A percentile compares a stretch with the other conserved stretches of the same genome.
Conservation (phyloP, 1,140 invertebrate species). For the Drosophila funebris region DNA sequence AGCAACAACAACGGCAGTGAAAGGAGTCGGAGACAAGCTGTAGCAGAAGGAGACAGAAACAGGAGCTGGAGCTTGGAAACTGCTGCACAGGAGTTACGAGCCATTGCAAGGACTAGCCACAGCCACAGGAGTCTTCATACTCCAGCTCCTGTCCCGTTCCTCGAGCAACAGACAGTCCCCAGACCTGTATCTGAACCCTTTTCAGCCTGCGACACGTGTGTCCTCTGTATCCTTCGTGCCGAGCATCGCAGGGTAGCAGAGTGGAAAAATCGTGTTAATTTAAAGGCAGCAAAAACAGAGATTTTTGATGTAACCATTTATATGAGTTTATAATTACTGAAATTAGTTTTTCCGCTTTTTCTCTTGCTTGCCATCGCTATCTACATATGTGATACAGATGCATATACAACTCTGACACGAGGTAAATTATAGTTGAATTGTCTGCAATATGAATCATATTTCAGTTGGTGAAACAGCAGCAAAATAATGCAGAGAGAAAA, state of each 20-base stretch:
- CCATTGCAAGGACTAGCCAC: constrained; percentile 31
- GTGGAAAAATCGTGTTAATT: constrained; percentile 79
- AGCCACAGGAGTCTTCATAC: neutral
- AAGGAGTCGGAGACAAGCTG: constrained; percentile 26
- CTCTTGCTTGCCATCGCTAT: neutral
- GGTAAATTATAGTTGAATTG: neutral
- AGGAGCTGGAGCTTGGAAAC: constrained; percentile 20
- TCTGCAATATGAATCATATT: constrained; percentile 37
- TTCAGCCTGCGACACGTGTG: constrained; percentile 33
- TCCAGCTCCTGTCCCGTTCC: neutral
- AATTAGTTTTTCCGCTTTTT: constrained; percentile 69
- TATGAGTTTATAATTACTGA: constrained; percentile 83
- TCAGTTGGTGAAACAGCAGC: neutral
- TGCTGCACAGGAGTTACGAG: constrained; percentile 45
- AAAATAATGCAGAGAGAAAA: neutral
- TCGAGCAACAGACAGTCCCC: constrained; percentile 11
- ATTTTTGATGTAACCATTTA: constrained; percentile 71
- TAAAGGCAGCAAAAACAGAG: constrained; percentile 53
- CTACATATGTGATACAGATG: neutral
- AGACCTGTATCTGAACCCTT: constrained; percentile 36
- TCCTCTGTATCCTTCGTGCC: constrained; percentile 23
- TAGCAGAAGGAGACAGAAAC: neutral
- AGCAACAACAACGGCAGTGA: constrained; percentile 25
- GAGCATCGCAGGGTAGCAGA: constrained; percentile 54
- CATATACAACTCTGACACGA: neutral